These are phyloP conservation scores for Deroplatys truncata DNA, from an alignment of 2,888 invertebrate genomes.

Conservation along the genomic window DNA sequence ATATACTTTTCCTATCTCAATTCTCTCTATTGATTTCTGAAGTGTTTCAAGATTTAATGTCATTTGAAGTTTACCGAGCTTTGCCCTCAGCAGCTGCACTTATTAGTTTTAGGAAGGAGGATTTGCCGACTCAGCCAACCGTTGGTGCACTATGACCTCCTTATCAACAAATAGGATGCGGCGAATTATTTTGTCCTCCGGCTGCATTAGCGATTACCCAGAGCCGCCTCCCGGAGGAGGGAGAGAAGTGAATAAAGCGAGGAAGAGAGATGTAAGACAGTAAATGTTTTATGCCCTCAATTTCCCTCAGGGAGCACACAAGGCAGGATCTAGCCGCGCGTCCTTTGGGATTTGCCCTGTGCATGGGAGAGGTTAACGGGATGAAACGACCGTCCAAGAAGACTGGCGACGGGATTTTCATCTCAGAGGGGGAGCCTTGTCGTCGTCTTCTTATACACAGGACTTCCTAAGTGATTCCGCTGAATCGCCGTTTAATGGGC, in stretches of 20 bases:
- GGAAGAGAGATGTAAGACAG: constrained; percentile 5
- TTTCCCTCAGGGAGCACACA: constrained; percentile 15
- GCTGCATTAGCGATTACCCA: neutral
- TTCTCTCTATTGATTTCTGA: too few relatives aligned
- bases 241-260: neutral
- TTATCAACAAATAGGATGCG: neutral
- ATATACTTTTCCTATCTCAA: too few relatives aligned
- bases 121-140: neutral
- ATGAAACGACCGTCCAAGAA: constrained; percentile 8
- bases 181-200: neutral
- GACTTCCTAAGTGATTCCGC: neutral
- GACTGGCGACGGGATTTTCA: constrained; percentile 1
- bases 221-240: neutral
- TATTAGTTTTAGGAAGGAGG: neutral
- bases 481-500: neutral
- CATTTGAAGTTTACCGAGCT: too few relatives aligned
- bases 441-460: neutral
- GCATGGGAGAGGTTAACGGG: constrained; percentile 14
- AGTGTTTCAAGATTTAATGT: too few relatives aligned
- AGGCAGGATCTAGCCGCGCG: constrained; percentile 7
- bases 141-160: neutral
- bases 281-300: constrained; percentile 25
- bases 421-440: neutral
- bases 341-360: neutral
- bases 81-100: neutral